Conservation (phyloP, 2,113 vertebrate species). For the Actenoides lindsayi region DNA sequence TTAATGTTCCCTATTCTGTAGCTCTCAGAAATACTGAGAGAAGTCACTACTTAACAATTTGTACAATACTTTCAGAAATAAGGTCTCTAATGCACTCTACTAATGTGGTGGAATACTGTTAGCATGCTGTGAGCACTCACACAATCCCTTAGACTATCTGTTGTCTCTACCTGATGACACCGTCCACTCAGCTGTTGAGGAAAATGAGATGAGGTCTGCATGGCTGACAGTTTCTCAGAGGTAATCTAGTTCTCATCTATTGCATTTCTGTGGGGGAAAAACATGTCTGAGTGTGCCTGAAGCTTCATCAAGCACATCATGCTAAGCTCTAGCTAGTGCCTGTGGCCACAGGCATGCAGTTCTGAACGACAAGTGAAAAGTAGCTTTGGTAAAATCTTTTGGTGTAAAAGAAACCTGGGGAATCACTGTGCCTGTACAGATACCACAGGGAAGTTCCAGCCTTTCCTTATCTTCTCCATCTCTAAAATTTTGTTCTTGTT, state of each 20-base stretch:
- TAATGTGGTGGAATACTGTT: neutral
- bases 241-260: neutral
- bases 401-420: neutral
- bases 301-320: neutral
- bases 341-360: neutral
- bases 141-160: neutral
- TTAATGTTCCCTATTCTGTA: neutral
- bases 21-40: neutral
- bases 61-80: neutral
- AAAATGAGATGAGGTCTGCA: neutral
- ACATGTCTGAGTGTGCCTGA: neutral
- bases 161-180: neutral
- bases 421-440: neutral
- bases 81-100: neutral
- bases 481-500: neutral
- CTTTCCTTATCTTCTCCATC: neutral
- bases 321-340: neutral
- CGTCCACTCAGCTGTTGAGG: neutral
- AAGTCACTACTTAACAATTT: neutral
- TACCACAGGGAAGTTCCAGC: neutral
- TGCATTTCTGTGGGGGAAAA: neutral
- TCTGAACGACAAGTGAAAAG: neutral
- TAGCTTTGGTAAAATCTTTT: neutral
- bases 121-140: neutral
- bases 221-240: neutral